Conservation (phyloP, 2,113 vertebrate species). For the Uria aalge region DNA sequence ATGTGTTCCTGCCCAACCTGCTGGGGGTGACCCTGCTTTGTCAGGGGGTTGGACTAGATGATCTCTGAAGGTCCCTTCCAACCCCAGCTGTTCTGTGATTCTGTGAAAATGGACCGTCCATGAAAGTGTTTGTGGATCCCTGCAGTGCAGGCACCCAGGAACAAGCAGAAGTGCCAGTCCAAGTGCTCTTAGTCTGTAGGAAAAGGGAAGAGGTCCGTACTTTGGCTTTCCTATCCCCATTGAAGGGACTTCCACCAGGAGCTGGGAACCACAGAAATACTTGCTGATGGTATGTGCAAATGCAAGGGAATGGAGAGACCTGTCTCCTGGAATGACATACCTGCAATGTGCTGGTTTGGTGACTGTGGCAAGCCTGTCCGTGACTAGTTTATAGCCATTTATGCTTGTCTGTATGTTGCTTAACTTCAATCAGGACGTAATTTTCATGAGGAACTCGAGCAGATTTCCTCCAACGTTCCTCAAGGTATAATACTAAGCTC, state of each 20-base stretch:
- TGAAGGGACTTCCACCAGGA: not conserved
- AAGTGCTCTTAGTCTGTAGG: not conserved
- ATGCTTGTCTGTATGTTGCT: not conserved
- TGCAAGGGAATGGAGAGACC: not conserved
- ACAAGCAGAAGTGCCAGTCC: not conserved
- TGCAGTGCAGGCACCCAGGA: not conserved
- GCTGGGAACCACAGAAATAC: not conserved
- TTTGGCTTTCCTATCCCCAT: not conserved
- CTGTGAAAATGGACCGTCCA: not conserved
- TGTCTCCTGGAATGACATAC: not conserved
- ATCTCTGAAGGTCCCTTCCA: not conserved
- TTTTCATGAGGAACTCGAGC: not conserved
- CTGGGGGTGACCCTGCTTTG: not conserved
- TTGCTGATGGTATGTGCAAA: not conserved
- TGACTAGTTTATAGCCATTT: not conserved
- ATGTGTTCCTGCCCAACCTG: not conserved
- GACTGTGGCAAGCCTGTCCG: not conserved
- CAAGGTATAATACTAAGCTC: not conserved
- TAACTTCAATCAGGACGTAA: not conserved
- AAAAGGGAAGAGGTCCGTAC: not conserved
- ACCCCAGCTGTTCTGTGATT: not conserved
- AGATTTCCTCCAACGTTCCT: not conserved
- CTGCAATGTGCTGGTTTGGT: not conserved
- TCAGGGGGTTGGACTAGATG: not conserved
- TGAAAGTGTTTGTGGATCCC: not conserved